phyloP scores from a whole-genome alignment of 2,113 vertebrate genomes.

The Mus pahari region DNA sequence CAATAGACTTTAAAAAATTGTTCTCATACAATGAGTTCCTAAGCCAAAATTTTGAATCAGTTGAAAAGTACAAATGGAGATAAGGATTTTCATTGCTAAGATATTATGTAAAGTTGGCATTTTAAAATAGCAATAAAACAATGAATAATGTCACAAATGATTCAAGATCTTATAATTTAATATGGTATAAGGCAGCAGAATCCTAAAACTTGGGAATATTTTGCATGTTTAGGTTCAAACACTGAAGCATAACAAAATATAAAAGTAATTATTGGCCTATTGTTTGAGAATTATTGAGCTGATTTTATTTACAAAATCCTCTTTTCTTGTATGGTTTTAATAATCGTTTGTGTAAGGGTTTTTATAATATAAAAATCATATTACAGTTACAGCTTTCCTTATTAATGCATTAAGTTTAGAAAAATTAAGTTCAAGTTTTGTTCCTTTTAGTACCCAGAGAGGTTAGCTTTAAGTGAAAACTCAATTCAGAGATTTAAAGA shows the following conservation, averaged over 20 bases:
- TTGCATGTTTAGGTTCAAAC: neutral
- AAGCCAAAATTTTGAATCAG: neutral
- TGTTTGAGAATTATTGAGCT: conserved; percentile 23
- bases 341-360: neutral
- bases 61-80: conserved; percentile 26
- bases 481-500: neutral
- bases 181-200: neutral
- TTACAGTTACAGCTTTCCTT: neutral
- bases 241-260: neutral
- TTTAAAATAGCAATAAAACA: neutral
- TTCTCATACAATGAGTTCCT: neutral
- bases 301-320: conserved; percentile 12
- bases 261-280: neutral
- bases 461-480: neutral
- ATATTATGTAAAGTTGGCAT: neutral
- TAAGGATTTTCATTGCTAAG: neutral
- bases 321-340: conserved; percentile 33
- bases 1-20: neutral
- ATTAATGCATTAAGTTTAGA: neutral
- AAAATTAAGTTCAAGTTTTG: neutral
- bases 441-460: neutral
- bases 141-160: neutral
- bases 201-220: neutral
- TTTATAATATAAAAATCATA: conserved; percentile 30
- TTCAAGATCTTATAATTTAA: conserved; percentile 7